Conservation (phyloP, 2,888 invertebrate genomes). For the Sericinus montela region DNA sequence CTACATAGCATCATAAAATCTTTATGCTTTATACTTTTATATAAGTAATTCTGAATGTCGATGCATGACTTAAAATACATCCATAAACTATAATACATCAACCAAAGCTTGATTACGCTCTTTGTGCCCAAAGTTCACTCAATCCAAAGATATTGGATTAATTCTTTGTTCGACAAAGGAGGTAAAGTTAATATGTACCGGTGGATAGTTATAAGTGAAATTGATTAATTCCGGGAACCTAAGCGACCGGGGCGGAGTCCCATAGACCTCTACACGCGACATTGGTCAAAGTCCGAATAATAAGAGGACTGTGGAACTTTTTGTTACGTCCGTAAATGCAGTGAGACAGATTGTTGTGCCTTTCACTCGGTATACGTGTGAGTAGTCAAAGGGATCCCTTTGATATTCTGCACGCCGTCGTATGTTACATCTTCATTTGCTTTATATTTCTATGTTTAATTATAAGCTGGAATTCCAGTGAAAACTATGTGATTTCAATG, state of each 20-base stretch:
- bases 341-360: slow-evolving; percentile 47
- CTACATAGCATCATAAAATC: too few relatives aligned
- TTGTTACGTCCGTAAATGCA: slow-evolving; percentile 47
- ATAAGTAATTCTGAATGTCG: too few relatives aligned
- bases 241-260: slow-evolving; percentile 18
- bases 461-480: not conserved
- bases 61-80: slow-evolving; percentile 3
- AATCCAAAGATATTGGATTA: slow-evolving; percentile 27
- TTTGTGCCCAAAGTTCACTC: slow-evolving; percentile 19
- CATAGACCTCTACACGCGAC: slow-evolving; percentile 37
- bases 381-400: slow-evolving; percentile 56
- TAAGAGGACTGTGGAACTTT: slow-evolving; percentile 45
- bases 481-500: too few relatives aligned
- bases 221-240: slow-evolving; percentile 47
- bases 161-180: slow-evolving; percentile 24
- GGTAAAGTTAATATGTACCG: slow-evolving; percentile 36
- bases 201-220: slow-evolving; percentile 46
- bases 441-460: slow-evolving; percentile 9
- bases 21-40: too few relatives aligned
- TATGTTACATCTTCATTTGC: slow-evolving; percentile 13
- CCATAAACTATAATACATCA: slow-evolving; percentile 16
- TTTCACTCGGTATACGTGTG: slow-evolving; percentile 43
- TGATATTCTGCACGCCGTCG: slow-evolving; percentile 39
- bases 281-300: slow-evolving; percentile 53
- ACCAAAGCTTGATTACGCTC: slow-evolving; percentile 20